phyloP scores from a whole-genome alignment of 2,113 vertebrate genomes.

The Garra rufa region DNA sequence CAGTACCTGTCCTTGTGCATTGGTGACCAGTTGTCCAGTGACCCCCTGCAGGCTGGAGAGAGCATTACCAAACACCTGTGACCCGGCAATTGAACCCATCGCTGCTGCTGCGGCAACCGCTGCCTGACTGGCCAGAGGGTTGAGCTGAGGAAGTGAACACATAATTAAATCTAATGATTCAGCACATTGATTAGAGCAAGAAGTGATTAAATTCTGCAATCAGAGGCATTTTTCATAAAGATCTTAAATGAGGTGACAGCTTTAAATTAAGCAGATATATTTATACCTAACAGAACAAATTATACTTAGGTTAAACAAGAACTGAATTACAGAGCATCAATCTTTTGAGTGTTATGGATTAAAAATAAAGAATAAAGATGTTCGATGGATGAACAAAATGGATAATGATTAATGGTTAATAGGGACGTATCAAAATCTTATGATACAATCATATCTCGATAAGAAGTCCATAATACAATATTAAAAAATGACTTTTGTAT shows the following conservation, averaged over 20 bases:
- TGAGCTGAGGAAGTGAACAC: slow-evolving; percentile 80
- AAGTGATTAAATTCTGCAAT: neutral
- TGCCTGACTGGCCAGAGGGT: slow-evolving; percentile 94
- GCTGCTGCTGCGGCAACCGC: slow-evolving; percentile 90
- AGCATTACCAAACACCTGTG: slow-evolving; percentile 94
- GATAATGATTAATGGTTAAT: neutral
- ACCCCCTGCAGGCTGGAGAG: slow-evolving; percentile 95
- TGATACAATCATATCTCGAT: too few species aligned
- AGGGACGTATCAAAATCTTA: too few species aligned
- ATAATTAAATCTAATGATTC: slow-evolving; percentile 35
- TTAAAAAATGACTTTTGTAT: too few species aligned
- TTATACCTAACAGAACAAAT: neutral
- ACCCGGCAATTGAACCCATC: slow-evolving; percentile 93
- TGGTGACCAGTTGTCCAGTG: slow-evolving; percentile 97
- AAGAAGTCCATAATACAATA: too few species aligned
- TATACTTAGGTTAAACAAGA: neutral
- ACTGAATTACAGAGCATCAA: neutral
- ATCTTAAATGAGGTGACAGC: neutral
- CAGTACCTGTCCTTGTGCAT: slow-evolving; percentile 98
- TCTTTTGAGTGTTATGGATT: neutral
- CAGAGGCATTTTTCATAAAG: neutral
- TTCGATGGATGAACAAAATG: neutral
- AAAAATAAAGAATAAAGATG: neutral
- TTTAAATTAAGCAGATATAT: neutral
- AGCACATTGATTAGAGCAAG: neutral